phyloP scores from a whole-genome alignment of 2,888 invertebrate genomes.

The Ochropleura leucogaster region DNA sequence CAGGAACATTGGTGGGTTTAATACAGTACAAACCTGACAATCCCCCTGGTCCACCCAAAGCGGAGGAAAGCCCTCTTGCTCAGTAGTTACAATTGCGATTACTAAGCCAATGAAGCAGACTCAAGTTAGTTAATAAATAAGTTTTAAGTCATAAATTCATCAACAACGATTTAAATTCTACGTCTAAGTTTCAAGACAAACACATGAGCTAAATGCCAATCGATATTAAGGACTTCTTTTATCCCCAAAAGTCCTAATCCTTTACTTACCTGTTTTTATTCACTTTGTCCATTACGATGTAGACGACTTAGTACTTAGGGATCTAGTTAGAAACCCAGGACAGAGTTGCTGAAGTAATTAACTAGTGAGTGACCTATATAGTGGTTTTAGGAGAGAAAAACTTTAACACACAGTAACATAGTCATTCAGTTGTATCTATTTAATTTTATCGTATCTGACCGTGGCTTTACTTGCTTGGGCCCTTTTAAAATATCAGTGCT shows the following conservation, averaged over 20 bases:
- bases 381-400: conserved; percentile 6
- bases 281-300: conserved; percentile 16
- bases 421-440: neutral
- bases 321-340: conserved; percentile 33
- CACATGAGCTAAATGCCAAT: conserved; percentile 8
- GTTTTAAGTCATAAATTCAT: too few relatives aligned
- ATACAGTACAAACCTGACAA: too few relatives aligned
- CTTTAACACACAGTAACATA: neutral
- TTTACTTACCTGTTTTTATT: conserved; percentile 41
- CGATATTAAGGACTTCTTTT: conserved; percentile 3
- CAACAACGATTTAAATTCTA: too few relatives aligned
- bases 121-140: too few relatives aligned
- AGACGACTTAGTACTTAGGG: conserved; percentile 32
- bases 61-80: too few relatives aligned
- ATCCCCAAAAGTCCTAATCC: conserved; percentile 38
- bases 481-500: too few relatives aligned
- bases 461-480: too few relatives aligned
- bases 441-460: too few relatives aligned
- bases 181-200: conserved; percentile 1
- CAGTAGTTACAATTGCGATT: too few relatives aligned
- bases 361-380: neutral
- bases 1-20: too few relatives aligned
- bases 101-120: too few relatives aligned
- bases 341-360: conserved; percentile 50
- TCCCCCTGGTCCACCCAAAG: too few relatives aligned